Percentiles rank a stretch among this genome's conserved stretches.
These are phyloP conservation scores for Microchrysa polita DNA, from an alignment of 2,888 invertebrate species.

Conservation along the genomic window DNA sequence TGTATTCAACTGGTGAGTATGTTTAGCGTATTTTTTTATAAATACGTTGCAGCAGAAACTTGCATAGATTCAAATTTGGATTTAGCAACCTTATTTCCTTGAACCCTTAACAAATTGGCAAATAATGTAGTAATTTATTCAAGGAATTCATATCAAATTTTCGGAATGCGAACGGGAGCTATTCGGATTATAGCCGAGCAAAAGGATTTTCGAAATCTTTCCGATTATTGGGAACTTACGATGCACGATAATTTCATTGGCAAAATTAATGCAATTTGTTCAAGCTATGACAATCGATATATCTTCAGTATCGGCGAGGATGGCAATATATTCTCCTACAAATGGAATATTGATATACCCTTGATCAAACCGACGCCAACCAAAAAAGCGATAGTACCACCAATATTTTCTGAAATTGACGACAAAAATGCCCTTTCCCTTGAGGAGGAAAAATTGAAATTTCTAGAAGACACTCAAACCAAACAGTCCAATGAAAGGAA, in stretches of 20 bases:
- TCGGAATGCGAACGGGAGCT: slow-evolving; percentile 71
- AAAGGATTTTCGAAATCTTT: slow-evolving; percentile 67
- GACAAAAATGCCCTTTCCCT: slow-evolving; percentile 58
- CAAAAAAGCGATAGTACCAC: slow-evolving; percentile 47
- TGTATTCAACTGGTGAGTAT: slow-evolving; percentile 67
- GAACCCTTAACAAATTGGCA: too few relatives aligned
- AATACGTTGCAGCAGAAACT: too few relatives aligned
- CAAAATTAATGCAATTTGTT: slow-evolving; percentile 70
- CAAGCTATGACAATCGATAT: slow-evolving; percentile 68
- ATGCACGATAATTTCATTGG: slow-evolving; percentile 83
- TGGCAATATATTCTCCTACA: slow-evolving; percentile 80
- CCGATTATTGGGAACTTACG: slow-evolving; percentile 74
- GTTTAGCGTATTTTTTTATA: too few relatives aligned
- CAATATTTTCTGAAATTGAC: slow-evolving; percentile 55
- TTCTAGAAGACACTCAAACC: slow-evolving; percentile 72
- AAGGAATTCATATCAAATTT: slow-evolving; percentile 67
- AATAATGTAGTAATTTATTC: too few relatives aligned
- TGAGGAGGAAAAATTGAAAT: slow-evolving; percentile 76
- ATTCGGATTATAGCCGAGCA: slow-evolving; percentile 68
- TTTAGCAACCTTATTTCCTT: too few relatives aligned
- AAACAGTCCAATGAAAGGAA: slow-evolving; percentile 73
- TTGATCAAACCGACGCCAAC: background rate
- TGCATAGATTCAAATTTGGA: too few relatives aligned
- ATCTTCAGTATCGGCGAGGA: slow-evolving; percentile 76
- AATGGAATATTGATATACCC: slow-evolving; percentile 63